Base-by-base conservation (phyloP, 2,797 vertebrate genomes). In the Zalophus californianus region DNA sequence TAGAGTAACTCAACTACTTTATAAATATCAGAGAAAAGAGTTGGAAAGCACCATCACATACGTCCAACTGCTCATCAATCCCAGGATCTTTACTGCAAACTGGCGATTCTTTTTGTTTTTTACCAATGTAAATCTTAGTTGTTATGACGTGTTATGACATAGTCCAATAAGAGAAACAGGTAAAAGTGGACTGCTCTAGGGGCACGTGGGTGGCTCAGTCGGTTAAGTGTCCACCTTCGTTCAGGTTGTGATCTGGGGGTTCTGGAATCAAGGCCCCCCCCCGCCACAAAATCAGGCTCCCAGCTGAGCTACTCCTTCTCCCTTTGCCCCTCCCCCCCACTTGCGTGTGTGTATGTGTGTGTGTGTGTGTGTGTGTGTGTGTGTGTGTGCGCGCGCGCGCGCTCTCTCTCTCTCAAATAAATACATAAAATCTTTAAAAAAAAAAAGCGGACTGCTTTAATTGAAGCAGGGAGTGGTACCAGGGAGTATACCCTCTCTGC, bases 81-180 rank as follows among this genome's bases (percentile, higher is more conserved):
- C 27, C 83, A 91, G 32, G 18, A 86, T 86, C 72, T 80, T 85
- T 62, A 83, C 29, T 68, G 10, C 72, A 77, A 83, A 80, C 54
- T 66, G 7, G 29, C 83, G 35, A 56, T 60, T 87, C 54, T 88
- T 60, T 90, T 82, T 44, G 48, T 50, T 56, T 84, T 92, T 94
- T 90, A 85, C 27, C 78, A 79, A 32, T 90, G 62, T 66, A 86
- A 92, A 90, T 75, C 52, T 88, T 79, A 29, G n/a, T 89, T 86
- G 4, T 90, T 87, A 80, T 44, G n/a, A 82, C 27, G 82, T 86
- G 25, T 88, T 79, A 77, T 66, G 75, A 75, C n/a, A 88, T 9
- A 90, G 41, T 60, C 50, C 44, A 73, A 29, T 85, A 32, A 56
- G 66, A 77, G 79, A 84, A 84, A 79, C 29, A 85, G 35, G 80